Conservation (phyloP, 2,888 invertebrate genomes). For the Leptura quadrifasciata region DNA sequence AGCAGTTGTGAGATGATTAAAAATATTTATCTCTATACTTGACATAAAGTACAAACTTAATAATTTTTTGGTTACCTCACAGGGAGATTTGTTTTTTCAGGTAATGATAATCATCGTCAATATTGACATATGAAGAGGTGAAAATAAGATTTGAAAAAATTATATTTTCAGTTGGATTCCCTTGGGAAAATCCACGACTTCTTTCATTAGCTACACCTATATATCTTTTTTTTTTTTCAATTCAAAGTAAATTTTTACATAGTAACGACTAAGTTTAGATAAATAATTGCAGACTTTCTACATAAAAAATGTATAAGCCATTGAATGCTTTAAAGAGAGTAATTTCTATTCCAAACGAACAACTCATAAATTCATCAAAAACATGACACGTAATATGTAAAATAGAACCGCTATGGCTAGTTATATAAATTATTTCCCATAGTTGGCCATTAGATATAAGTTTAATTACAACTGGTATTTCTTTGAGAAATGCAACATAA, state of each 20-base stretch:
- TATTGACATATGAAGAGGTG: no score
- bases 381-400: conserved; percentile 21
- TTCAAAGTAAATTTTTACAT: no score
- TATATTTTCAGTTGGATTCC: no score
- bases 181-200: no score
- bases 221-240: no score
- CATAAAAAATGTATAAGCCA: background rate
- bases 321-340: background rate
- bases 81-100: no score
- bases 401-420: conserved; percentile 9
- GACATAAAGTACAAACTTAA: no score
- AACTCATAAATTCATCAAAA: conserved; percentile 19
- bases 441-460: background rate
- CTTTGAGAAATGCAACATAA: conserved; percentile 10
- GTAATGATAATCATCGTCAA: no score
- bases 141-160: no score
- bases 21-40: background rate
- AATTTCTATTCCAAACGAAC: background rate
- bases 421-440: conserved; percentile 3
- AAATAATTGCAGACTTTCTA: background rate
- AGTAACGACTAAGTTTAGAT: no score
- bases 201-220: no score
- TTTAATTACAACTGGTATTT: conserved; percentile 15
- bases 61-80: no score
- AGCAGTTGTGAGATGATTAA: background rate